These are phyloP conservation scores for Vanessa cardui DNA, from an alignment of 2,888 invertebrate species.

Conservation along the genomic window DNA sequence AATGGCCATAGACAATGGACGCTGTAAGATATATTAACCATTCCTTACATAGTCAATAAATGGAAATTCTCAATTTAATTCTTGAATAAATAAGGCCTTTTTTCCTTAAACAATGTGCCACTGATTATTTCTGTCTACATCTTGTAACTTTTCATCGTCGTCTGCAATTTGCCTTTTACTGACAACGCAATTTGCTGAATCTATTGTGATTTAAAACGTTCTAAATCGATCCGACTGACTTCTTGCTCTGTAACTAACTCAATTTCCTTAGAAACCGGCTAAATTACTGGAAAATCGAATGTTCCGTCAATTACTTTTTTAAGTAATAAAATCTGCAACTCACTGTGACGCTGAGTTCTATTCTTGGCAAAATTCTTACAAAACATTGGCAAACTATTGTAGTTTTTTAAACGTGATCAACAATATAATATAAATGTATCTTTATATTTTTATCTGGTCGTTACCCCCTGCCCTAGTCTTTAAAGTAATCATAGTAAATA, in stretches of 20 bases:
- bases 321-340: constrained; percentile 7
- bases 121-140: neutral
- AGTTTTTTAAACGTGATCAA: neutral
- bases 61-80: too few relatives aligned
- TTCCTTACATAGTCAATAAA: neutral
- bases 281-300: constrained; percentile 9
- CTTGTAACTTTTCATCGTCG: constrained; percentile 3
- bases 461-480: too few relatives aligned
- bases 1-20: too few relatives aligned
- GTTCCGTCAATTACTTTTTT: constrained; percentile 14
- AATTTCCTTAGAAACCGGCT: constrained; percentile 16
- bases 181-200: constrained; percentile 28
- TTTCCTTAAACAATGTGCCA: too few relatives aligned
- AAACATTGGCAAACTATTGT: neutral
- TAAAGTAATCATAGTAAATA: neutral
- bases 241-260: constrained; percentile 24
- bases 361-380: neutral
- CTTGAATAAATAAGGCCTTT: too few relatives aligned
- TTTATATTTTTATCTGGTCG: too few relatives aligned
- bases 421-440: neutral
- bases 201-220: constrained; percentile 29
- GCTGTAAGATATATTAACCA: too few relatives aligned
- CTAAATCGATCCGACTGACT: constrained; percentile 21
- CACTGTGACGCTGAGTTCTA: neutral
- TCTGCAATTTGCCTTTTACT: constrained; percentile 18